These are phyloP conservation scores for Oligia fasciuncula DNA, from an alignment of 2,888 invertebrate genomes.

Conservation along the genomic window DNA sequence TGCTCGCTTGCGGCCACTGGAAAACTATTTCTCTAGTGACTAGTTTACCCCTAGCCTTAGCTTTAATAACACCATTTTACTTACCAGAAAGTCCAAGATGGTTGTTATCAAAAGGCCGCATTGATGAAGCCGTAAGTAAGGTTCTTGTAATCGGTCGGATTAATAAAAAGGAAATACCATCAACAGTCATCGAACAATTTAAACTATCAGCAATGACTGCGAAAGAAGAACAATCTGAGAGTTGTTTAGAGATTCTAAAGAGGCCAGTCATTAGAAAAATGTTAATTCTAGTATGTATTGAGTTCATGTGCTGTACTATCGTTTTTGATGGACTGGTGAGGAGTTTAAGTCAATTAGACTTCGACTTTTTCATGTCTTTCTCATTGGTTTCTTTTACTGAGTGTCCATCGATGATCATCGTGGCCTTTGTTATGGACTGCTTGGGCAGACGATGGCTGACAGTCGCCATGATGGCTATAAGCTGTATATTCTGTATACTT, in stretches of 20 bases:
- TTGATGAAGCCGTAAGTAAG: slow-evolving; percentile 77
- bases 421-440: slow-evolving; percentile 78
- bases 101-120: slow-evolving; percentile 77
- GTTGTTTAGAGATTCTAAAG: slow-evolving; percentile 74
- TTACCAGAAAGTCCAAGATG: slow-evolving; percentile 81
- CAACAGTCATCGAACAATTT: slow-evolving; percentile 76
- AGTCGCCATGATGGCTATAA: slow-evolving; percentile 68
- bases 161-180: slow-evolving; percentile 75
- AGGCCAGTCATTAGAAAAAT: slow-evolving; percentile 74
- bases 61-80: slow-evolving; percentile 73
- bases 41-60: slow-evolving; percentile 75
- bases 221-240: slow-evolving; percentile 68
- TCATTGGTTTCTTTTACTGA: slow-evolving; percentile 78
- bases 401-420: slow-evolving; percentile 76
- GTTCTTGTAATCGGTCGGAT: slow-evolving; percentile 74
- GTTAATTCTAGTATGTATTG: slow-evolving; percentile 75
- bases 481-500: slow-evolving; percentile 73
- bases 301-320: slow-evolving; percentile 75
- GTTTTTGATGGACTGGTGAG: slow-evolving; percentile 78
- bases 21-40: slow-evolving; percentile 77
- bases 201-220: slow-evolving; percentile 63
- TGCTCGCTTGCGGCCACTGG: slow-evolving; percentile 78
- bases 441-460: slow-evolving; percentile 79
- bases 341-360: slow-evolving; percentile 75
- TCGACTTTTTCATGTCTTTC: slow-evolving; percentile 79